phyloP scores from a whole-genome alignment of 1,140 invertebrate genomes.

The Drosophila parabipectinata region DNA sequence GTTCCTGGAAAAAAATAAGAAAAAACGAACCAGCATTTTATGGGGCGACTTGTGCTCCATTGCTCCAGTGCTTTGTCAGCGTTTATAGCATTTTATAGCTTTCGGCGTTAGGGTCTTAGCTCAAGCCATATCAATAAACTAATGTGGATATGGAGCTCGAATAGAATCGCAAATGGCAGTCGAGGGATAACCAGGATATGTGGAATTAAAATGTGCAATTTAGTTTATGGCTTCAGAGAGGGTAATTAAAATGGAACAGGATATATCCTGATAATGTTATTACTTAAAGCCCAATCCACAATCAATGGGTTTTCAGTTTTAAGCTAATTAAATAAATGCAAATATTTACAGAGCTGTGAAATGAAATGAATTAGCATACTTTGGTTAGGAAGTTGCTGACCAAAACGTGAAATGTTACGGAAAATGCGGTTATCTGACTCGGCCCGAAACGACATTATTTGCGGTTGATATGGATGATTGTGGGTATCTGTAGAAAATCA shows the following conservation, averaged over 20 bases:
- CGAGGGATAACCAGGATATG: not conserved
- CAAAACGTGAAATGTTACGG: not conserved
- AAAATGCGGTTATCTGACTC: not conserved
- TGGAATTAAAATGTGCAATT: not conserved
- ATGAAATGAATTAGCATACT: not conserved
- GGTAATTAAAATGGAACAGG: not conserved
- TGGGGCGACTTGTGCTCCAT: constrained; percentile 39
- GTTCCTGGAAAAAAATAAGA: constrained; percentile 27
- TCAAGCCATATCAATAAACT: constrained; percentile 46
- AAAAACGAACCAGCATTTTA: constrained; percentile 41
- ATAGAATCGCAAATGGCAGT: constrained; percentile 3
- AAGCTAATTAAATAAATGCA: constrained; percentile 3
- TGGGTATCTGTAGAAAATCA: constrained; percentile 4
- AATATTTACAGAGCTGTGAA: not conserved
- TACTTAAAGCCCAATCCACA: too few species aligned
- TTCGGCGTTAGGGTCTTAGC: constrained; percentile 35
- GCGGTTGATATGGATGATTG: not conserved
- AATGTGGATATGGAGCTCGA: constrained; percentile 10
- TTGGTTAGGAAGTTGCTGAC: not conserved
- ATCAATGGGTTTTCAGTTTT: too few species aligned
- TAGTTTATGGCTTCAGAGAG: not conserved
- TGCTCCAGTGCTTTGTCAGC: constrained; percentile 54
- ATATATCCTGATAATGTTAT: too few species aligned
- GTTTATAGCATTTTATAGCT: constrained; percentile 48
- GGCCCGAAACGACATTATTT: not conserved